These are phyloP conservation scores for Theretra japonica DNA, from an alignment of 2,888 invertebrate species.

Conservation along the genomic window DNA sequence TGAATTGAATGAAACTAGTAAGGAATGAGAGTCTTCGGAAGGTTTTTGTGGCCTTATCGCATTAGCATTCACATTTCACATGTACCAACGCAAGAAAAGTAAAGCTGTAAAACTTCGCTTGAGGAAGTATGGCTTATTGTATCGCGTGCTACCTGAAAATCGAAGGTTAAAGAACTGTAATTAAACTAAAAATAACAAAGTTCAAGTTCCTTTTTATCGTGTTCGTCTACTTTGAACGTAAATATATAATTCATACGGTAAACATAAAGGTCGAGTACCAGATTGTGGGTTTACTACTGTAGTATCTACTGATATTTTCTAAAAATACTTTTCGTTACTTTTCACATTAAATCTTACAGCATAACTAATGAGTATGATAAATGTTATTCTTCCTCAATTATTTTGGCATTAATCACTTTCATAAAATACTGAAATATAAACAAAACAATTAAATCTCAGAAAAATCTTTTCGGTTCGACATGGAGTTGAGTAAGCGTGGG, in stretches of 20 bases:
- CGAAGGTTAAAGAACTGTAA: constrained; percentile 14
- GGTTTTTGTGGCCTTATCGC: no score
- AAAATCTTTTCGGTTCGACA: background rate
- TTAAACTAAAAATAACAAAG: constrained; percentile 21
- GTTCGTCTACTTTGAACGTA: background rate
- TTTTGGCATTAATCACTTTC: no score
- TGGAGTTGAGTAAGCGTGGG: background rate
- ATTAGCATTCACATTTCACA: no score
- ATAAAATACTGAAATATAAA: no score
- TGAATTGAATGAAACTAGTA: no score
- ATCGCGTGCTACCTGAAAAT: background rate
- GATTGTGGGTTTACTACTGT: background rate
- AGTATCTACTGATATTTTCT: background rate
- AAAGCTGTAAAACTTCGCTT: background rate
- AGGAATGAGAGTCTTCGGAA: no score
- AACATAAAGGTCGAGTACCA: background rate
- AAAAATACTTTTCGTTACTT: background rate
- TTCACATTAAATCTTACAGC: no score
- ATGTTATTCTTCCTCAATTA: no score
- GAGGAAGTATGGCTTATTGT: background rate
- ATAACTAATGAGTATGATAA: no score
- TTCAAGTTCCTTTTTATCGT: constrained; percentile 16
- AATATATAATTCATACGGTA: background rate
- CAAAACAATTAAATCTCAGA: no score
- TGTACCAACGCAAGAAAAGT: background rate